Base-by-base conservation (phyloP, 37 sponge, comb jelly and placozoan genomes). In the Dysidea cf. avara region DNA sequence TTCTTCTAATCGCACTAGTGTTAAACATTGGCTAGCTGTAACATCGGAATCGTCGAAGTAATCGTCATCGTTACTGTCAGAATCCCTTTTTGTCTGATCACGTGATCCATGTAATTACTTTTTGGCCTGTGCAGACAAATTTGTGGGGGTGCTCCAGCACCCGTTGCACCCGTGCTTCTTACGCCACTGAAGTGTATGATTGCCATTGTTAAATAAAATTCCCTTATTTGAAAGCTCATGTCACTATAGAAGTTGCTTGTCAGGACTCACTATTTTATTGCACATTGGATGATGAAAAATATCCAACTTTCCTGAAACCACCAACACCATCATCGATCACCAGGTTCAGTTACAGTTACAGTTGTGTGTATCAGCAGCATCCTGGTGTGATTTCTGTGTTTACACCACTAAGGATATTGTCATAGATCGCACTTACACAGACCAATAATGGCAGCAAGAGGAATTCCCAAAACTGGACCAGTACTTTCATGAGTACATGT, bases 121-220 rank as follows among this genome's bases (percentile, higher is more conserved):
- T n/a, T n/a, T n/a, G n/a, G n/a, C n/a, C n/a, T n/a, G n/a, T n/a
- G n/a, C n/a, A n/a, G n/a, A n/a, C n/a, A n/a, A n/a, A n/a, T n/a
- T n/a, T n/a, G n/a, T n/a, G n/a, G n/a, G n/a, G n/a, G n/a, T n/a
- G n/a, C n/a, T n/a, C n/a, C n/a, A n/a, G n/a, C n/a, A n/a, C n/a
- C n/a, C n/a, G n/a, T n/a, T n/a, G n/a, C n/a, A n/a, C n/a, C n/a
- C n/a, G n/a, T n/a, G n/a, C n/a, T n/a, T n/a, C n/a, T n/a, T n/a
- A n/a, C n/a, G n/a, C n/a, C n/a, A n/a, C n/a, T n/a, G n/a, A n/a
- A n/a, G n/a, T n/a, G n/a, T n/a, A n/a, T n/a, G n/a, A 46, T 52
- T 70, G 71, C 20, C 21, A 76, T 25, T 21, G 69, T 16, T 77
- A 83, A 43, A 71, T 85, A 57, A 85, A 85, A 33, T 78, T 73